phyloP scores from a whole-genome alignment of 2,888 invertebrate species.

The Spialia ferax region DNA sequence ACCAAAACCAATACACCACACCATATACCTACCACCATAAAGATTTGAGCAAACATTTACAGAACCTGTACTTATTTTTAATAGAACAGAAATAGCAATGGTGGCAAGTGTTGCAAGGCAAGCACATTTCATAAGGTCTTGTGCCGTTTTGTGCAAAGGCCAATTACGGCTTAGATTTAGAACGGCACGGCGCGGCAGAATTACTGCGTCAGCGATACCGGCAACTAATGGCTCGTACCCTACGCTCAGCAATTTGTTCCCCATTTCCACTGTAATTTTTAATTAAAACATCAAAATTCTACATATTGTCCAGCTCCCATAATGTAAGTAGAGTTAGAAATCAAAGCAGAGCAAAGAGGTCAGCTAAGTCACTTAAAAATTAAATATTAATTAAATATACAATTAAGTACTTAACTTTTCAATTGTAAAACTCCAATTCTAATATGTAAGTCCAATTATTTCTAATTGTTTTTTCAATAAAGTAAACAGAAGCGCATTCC shows the following conservation, averaged over 20 bases:
- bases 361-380: too few relatives aligned
- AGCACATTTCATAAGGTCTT: conserved; percentile 54
- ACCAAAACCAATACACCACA: too few relatives aligned
- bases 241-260: conserved; percentile 34
- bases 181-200: conserved; percentile 56
- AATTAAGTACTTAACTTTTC: too few relatives aligned
- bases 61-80: conserved; percentile 2
- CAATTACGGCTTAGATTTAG: conserved; percentile 69
- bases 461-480: too few relatives aligned
- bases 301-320: conserved; percentile 3
- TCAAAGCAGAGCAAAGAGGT: too few relatives aligned
- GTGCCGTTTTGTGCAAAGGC: conserved; percentile 60
- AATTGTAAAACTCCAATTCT: too few relatives aligned
- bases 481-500: too few relatives aligned
- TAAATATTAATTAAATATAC: too few relatives aligned
- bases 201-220: conserved; percentile 58
- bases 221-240: conserved; percentile 42
- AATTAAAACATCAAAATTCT: conserved; percentile 30
- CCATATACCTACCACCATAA: too few relatives aligned
- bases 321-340: background rate
- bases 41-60: background rate
- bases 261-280: conserved; percentile 29
- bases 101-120: conserved; percentile 38
- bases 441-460: too few relatives aligned
- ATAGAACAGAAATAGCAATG: conserved; percentile 14